A percentile compares a stretch with the other conserved stretches of the same genome.
These are phyloP conservation scores for Alosa alosa DNA, from an alignment of 2,113 vertebrate species.

Conservation along the genomic window DNA sequence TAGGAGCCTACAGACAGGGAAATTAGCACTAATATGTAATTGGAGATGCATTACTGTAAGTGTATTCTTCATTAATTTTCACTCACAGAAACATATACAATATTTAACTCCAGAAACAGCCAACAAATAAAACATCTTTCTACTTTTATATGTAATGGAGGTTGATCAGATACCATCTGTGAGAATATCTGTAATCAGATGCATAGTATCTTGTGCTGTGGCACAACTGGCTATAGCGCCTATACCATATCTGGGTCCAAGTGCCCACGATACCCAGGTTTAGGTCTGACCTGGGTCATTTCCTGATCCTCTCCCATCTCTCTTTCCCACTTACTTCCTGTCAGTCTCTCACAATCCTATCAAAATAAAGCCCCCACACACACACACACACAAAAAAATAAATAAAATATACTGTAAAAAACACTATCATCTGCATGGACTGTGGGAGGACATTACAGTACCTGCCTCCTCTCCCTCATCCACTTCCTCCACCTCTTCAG, in stretches of 20 bases:
- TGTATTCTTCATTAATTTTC: not conserved
- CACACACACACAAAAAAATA: no score
- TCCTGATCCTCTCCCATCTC: no score
- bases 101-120: not conserved
- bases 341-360: no score
- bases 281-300: no score
- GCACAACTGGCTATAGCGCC: no score
- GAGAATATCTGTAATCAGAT: not conserved
- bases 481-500: conserved; percentile 48
- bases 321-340: no score
- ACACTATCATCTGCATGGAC: not conserved
- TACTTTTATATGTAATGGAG: not conserved
- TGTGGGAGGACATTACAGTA: conserved; percentile 10
- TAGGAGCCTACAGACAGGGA: not conserved
- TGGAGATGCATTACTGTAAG: not conserved
- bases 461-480: conserved; percentile 52
- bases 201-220: not conserved
- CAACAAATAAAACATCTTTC: not conserved
- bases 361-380: no score
- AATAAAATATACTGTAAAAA: no score
- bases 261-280: no score
- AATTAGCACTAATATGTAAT: not conserved
- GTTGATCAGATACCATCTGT: not conserved
- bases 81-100: not conserved
- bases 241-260: no score